Base-by-base conservation (phyloP, 2,113 vertebrate genomes). In the Coryphaenoides rupestris region DNA sequence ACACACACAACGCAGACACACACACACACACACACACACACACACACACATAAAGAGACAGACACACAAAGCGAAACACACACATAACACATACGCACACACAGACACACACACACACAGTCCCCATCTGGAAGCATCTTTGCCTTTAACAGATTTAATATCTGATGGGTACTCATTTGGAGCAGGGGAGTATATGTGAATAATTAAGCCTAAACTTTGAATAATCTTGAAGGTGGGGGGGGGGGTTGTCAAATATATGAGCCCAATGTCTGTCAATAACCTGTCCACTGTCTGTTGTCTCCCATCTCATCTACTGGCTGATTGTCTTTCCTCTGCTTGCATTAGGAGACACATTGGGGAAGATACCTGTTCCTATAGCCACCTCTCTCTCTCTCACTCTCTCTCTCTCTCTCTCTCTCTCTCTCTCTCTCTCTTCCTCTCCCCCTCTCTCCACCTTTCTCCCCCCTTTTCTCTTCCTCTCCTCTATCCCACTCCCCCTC, bases 1-100 rank as follows among this genome's bases (percentile, higher is more conserved):
- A n/a, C n/a, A n/a, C n/a, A n/a, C n/a, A n/a, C n/a, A n/a, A n/a
- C n/a, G n/a, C n/a, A n/a, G n/a, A n/a, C n/a, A n/a, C n/a, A n/a
- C n/a, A 65, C 63, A 65, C 54, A 46, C 54, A 56, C 53, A 65
- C 63, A 33, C 55, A 66, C 56, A 58, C 64, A 50, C n/a, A 28
- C 65, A 59, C 46, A 58, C 63, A 40, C 33, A 56, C 54, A 57
- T 33, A 65, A 26, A 45, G 28, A 46, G 12, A 53, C 16, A 53
- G 14, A 63, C 56, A 26, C 19, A 1, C 45, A 47, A n/a, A n/a
- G n/a, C n/a, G n/a, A n/a, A n/a, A n/a, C n/a, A n/a, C n/a, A n/a
- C n/a, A n/a, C n/a, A n/a, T n/a, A n/a, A n/a, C n/a, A n/a, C n/a
- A n/a, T n/a, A n/a, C n/a, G n/a, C n/a, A n/a, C n/a, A n/a, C n/a